Conservation (phyloP, 2,888 invertebrate genomes). For the Actias luna region DNA sequence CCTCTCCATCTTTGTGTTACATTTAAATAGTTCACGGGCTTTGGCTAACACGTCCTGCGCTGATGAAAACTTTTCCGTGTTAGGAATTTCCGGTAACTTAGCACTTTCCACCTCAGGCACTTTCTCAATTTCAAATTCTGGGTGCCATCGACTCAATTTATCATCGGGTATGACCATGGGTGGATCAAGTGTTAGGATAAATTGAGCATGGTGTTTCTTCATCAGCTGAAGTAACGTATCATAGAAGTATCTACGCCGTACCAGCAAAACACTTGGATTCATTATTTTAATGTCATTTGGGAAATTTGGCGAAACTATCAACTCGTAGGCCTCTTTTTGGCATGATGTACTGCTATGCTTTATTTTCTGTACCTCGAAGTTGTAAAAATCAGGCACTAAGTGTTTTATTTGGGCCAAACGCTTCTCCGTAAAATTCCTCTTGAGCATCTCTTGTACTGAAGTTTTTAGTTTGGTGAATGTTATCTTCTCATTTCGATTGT, state of each 20-base stretch:
- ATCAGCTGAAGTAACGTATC: conserved; percentile 86
- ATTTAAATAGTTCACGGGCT: conserved; percentile 88
- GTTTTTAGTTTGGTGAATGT: conserved; percentile 94
- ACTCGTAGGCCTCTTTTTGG: conserved; percentile 86
- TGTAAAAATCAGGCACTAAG: conserved; percentile 91
- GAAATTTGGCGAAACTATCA: conserved; percentile 86
- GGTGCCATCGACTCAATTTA: conserved; percentile 95
- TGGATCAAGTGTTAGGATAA: conserved; percentile 86
- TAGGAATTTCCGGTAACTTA: conserved; percentile 88
- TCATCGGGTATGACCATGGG: conserved; percentile 88
- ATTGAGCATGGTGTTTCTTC: conserved; percentile 89
- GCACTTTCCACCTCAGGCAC: conserved; percentile 88
- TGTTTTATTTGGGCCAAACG: conserved; percentile 92
- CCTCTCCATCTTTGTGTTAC: conserved; percentile 89
- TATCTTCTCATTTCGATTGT: conserved; percentile 93
- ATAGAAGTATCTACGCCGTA: conserved; percentile 88
- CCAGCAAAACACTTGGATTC: conserved; percentile 87
- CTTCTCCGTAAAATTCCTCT: conserved; percentile 88
- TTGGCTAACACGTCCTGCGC: conserved; percentile 92
- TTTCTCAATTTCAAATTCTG: conserved; percentile 92
- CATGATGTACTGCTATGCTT: conserved; percentile 84
- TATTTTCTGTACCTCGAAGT: conserved; percentile 87
- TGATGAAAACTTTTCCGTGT: conserved; percentile 86
- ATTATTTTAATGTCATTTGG: conserved; percentile 82
- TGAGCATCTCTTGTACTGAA: conserved; percentile 93